Conservation (phyloP, 2,797 vertebrate species). For the Acipenser oxyrinchus region DNA sequence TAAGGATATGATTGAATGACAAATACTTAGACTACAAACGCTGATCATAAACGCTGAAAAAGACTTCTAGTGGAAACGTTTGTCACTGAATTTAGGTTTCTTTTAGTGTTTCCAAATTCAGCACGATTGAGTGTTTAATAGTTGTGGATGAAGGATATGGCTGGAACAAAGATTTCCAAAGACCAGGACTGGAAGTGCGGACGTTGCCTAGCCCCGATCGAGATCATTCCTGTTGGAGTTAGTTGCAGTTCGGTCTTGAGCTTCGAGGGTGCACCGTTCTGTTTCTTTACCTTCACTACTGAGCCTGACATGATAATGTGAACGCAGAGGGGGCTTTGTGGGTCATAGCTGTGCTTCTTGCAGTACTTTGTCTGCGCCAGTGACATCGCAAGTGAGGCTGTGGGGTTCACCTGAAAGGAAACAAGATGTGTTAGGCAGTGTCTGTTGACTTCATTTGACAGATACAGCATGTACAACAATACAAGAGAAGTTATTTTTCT, state of each 20-base stretch:
- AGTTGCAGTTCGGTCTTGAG: background rate
- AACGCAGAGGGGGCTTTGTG: constrained; percentile 86
- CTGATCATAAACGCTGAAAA: too few relatives aligned
- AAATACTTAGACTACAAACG: too few relatives aligned
- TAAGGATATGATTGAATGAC: too few relatives aligned
- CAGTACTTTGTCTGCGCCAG: constrained; percentile 86
- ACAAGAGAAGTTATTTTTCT: too few relatives aligned
- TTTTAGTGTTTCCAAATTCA: too few relatives aligned
- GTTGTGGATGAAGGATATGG: background rate
- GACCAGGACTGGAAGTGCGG: background rate
- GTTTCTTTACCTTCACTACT: constrained; percentile 62
- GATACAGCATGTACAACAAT: too few relatives aligned
- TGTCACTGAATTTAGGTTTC: too few relatives aligned
- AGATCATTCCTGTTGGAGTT: background rate
- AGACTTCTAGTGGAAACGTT: too few relatives aligned
- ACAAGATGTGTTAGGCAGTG: background rate
- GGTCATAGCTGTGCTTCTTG: constrained; percentile 69
- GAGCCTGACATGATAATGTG: constrained; percentile 80
- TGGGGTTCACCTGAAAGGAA: constrained; percentile 63
- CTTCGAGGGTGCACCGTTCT: too few relatives aligned
- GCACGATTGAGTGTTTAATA: too few relatives aligned
- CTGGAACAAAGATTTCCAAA: too few relatives aligned
- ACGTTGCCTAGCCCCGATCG: background rate
- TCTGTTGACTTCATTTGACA: too few relatives aligned
- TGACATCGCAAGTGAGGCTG: constrained; percentile 81